Conservation (phyloP, 2,888 invertebrate species). For the Zootermopsis nevadensis region DNA sequence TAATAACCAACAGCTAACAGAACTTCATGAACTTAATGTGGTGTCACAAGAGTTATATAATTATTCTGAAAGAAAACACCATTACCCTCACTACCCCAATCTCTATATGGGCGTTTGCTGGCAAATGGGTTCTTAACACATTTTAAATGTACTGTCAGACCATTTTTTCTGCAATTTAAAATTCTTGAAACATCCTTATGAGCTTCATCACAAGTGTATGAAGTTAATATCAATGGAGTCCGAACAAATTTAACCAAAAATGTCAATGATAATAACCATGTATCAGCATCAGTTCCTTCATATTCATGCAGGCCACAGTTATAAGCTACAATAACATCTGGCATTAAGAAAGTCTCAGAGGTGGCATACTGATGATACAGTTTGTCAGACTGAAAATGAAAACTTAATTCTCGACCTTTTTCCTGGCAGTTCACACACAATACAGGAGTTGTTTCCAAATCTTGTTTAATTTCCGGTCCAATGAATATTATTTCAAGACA, state of each 20-base stretch:
- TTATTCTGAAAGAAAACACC: constrained; percentile 30
- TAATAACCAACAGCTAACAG: too few relatives aligned
- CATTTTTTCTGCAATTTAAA: not conserved
- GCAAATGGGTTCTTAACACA: constrained; percentile 5
- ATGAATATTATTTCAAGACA: constrained; percentile 2
- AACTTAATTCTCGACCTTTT: not conserved
- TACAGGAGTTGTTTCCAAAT: not conserved
- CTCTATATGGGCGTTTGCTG: constrained; percentile 19
- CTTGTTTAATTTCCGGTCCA: constrained; percentile 14
- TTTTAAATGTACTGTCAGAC: not conserved
- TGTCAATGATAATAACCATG: constrained; percentile 4
- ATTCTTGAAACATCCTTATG: constrained; percentile 10
- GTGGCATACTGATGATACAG: constrained; percentile 21
- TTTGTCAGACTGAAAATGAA: not conserved
- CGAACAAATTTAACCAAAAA: not conserved
- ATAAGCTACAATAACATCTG: constrained; percentile 15
- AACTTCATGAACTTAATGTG: not conserved
- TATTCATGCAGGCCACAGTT: constrained; percentile 34
- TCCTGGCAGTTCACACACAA: not conserved
- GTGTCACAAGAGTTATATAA: constrained; percentile 14
- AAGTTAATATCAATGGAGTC: constrained; percentile 16
- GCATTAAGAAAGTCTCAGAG: not conserved
- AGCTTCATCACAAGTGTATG: constrained; percentile 24
- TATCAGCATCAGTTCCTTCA: not conserved
- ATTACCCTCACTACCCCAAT: constrained; percentile 13